Evolutionary conservation across 2,888 invertebrate species (phyloP), one percentile per base, ranked within the genome.

Genomic region (Adelognathus sp.): DNA sequence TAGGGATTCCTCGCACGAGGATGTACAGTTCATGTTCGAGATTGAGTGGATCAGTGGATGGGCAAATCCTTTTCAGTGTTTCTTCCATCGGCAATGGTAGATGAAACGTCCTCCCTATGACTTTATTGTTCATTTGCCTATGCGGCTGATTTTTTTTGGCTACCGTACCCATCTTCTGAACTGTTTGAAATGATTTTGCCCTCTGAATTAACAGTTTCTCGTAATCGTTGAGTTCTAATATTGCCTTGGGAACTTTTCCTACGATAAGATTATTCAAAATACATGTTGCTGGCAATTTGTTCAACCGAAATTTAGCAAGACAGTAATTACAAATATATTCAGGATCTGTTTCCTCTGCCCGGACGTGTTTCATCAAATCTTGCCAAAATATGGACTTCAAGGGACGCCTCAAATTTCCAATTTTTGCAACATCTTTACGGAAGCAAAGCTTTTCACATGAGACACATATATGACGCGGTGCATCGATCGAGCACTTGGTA

Each of bases 171-270:
- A 87, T 86, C 60, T 63, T 50, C 67, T 80, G 69, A 21, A 89
- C 84, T 7, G 86, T 86, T 81, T 90, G 88, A 41, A 18, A 41
- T 41, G 41, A 4, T 41, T 41, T 41, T n/a, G 41, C 41, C 16
- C 82, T 89, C 89, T n/a, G 87, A 87, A 74, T 85, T 72, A 71
- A 86, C 84, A 72, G 85, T 79, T 82, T 84, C 76, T 87, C 83
- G 69, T 79, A 83, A 44, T 85, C 80, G 77, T 87, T 87, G n/a
- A 88, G 73, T 7, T 66, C 24, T 16, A 18, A 33, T 64, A 87
- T 79, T 60, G 76, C 81, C 24, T 46, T 14, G 9, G 86, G 84
- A 21, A 80, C 46, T 21, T 39, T 3, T n/a, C 36, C 31, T 16
- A 80, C 69, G 29, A 50, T 39, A 9, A 86, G 60, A 24, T 82